Evolutionary conservation across 2,888 invertebrate species (phyloP), one percentile per base, ranked within the genome.

Genomic region (Polymixis lichenea): DNA sequence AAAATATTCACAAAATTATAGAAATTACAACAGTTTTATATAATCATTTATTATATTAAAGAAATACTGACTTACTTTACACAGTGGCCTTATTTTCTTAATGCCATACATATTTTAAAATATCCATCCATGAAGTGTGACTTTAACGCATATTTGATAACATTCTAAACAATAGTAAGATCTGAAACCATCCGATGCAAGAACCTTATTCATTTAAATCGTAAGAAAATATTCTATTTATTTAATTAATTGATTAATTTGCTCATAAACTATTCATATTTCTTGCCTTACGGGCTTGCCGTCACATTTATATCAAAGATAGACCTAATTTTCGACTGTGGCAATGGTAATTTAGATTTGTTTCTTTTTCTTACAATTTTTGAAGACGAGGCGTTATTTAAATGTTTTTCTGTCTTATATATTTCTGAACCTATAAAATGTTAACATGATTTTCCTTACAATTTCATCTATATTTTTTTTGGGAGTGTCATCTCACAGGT

Each of bases 231-330:
- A 71, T 49, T 53, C 4, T 70, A 56, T 56, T 68, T 69, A 38
- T 69, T 62, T 67, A 53, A 55, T 66, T 56, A 72, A 77, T 72
- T 68, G 49, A 76, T 78, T 66, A 74, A 70, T 72, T 90, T 91
- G 91, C 89, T 91, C 90, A 91, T 85, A 66, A 76, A 82, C 77
- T 83, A 87, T 87, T 82, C 25, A 78, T 70, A 69, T 81, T 81
- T 91, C 91, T 91, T 92, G 92, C 92, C 92, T 82, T 76, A 74
- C 74, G 62, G 91, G 91, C 91, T 91, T 91, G 91, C 92, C 91
- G 86, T 88, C 85, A 82, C 76, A 72, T 75, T 82, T 80, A 81
- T 86, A 73, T 85, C 82, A 84, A 85, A 83, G 82, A 84, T 89
- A 86, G 78, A 75, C 61, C 56, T 85, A 83, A 72, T 71, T 75